These are phyloP conservation scores for Scyliorhinus canicula DNA, from an alignment of 2,797 vertebrate genomes.

Conservation along the genomic window DNA sequence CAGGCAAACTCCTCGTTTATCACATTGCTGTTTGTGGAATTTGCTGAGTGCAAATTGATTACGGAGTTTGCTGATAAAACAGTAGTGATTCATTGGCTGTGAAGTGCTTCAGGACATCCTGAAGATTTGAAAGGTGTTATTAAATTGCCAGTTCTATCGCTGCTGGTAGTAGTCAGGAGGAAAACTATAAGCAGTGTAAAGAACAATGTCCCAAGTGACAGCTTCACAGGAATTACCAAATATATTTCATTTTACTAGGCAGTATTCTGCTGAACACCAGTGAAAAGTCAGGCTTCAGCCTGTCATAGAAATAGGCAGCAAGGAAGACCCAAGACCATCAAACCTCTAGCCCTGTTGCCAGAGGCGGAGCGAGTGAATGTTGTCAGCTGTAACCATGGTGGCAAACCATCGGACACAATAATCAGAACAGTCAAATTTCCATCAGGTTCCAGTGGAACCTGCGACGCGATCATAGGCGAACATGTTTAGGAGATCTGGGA, in stretches of 20 bases:
- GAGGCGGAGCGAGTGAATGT: neutral
- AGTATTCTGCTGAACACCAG: neutral
- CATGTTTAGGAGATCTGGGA: neutral
- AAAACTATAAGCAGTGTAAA: neutral
- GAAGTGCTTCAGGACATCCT: neutral
- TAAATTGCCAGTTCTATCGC: neutral
- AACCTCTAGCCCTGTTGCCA: neutral
- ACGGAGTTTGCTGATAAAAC: neutral
- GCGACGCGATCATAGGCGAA: neutral
- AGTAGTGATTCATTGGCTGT: neutral
- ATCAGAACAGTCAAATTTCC: neutral
- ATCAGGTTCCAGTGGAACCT: neutral
- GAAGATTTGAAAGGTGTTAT: neutral
- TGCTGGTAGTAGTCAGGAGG: conserved; percentile 13
- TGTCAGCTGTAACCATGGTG: neutral
- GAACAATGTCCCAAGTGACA: neutral
- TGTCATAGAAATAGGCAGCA: neutral
- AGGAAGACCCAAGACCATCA: neutral
- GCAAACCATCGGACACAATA: neutral
- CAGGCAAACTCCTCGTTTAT: neutral
- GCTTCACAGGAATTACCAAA: neutral
- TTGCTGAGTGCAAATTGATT: neutral
- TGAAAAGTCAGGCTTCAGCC: neutral
- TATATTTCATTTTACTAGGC: neutral
- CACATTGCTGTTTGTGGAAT: neutral